Evolutionary conservation across 2,113 vertebrate species (phyloP).

Genomic region (Lota lota): DNA sequence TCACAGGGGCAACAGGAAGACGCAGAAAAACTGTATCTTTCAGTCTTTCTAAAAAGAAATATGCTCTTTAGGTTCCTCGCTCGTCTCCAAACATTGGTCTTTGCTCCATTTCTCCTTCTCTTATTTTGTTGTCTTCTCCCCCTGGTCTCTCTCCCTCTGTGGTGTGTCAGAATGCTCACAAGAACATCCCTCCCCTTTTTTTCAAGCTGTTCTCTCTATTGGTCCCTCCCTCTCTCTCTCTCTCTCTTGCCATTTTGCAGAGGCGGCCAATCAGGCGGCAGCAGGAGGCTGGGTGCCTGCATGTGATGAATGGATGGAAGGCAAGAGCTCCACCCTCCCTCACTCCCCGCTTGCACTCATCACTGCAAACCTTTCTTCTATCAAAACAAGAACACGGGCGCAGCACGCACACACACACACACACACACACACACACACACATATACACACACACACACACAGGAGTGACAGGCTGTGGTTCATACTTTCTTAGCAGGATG

Average conservation of each 20-base stretch:
- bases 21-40: neutral
- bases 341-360: neutral
- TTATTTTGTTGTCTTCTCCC: no score
- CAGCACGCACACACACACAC: constrained; percentile 12
- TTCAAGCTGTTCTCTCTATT: neutral
- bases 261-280: constrained; percentile 52
- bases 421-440: constrained; percentile 14
- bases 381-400: constrained; percentile 46
- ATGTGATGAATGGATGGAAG: constrained; percentile 67
- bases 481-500: constrained; percentile 36
- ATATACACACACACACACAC: constrained; percentile 18
- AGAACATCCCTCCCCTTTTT: neutral
- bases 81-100: no score
- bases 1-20: neutral
- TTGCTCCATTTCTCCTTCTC: no score
- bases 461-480: constrained; percentile 10
- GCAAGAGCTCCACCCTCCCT: constrained; percentile 42
- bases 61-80: no score
- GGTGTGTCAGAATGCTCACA: no score
- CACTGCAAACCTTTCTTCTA: constrained; percentile 30
- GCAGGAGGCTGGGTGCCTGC: constrained; percentile 38
- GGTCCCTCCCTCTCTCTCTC: constrained; percentile 1
- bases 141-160: no score
- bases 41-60: no score
- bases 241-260: neutral